Base-by-base conservation (phyloP, 2,888 invertebrate species). In the Aspidapion aeneum region DNA sequence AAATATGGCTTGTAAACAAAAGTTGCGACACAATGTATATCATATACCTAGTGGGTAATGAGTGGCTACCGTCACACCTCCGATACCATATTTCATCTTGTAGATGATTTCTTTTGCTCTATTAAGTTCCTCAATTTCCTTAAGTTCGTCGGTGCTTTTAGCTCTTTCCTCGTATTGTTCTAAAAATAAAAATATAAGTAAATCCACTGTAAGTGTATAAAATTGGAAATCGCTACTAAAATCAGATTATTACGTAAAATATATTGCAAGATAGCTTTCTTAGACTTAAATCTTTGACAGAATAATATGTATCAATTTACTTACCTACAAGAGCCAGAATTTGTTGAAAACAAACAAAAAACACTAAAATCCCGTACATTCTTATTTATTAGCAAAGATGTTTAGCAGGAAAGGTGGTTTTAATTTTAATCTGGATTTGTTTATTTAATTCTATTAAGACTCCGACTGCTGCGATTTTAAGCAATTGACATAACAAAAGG, bases 11-110 rank as follows among this genome's bases (percentile, higher is more conserved):
- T n/a, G n/a, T n/a, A n/a, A n/a, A n/a, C n/a, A n/a, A n/a, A n/a
- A n/a, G n/a, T n/a, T n/a, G n/a, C n/a, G n/a, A n/a, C n/a, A n/a
- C n/a, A n/a, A n/a, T n/a, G n/a, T n/a, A n/a, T n/a, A n/a, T n/a
- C n/a, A n/a, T n/a, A n/a, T 66, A 64, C 68, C 66, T 55, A 62
- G 64, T 7, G 68, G 68, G 59, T 63, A 21, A 59, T 68, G 68
- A 21, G 64, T 66, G 1, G 64, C 65, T 22, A 68, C 55, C 2
- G 68, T 68, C 1, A 61, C 57, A 9, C 68, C 68, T 2, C 68
- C 68, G 16, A 68, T 55, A 3, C 68, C 68, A 59, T 63, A 63
- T 55, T 68, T 66, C 68, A 68, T 68, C 54, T 66, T 68, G 51
- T 66, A 65, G 22, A 61, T 55, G 7, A 64, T 22, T 61, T 64